Conservation (phyloP, 2,797 vertebrate species). For the Zalophus californianus region DNA sequence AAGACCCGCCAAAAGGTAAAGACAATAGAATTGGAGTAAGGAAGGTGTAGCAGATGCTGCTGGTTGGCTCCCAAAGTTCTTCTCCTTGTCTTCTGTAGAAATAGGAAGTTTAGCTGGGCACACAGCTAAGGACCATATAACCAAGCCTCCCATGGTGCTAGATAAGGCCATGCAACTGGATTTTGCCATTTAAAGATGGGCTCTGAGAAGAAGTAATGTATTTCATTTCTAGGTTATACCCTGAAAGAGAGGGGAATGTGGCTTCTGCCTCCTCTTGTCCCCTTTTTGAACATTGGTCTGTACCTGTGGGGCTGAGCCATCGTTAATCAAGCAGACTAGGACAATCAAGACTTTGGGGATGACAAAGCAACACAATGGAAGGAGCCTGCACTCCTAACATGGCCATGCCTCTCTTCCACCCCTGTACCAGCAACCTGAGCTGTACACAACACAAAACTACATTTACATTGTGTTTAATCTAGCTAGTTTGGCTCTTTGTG, state of each 20-base stretch:
- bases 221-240: not conserved
- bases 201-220: not conserved
- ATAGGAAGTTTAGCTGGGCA: not conserved
- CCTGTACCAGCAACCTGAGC: not conserved
- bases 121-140: not conserved
- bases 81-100: not conserved
- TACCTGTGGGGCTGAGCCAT: not conserved
- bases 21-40: not conserved
- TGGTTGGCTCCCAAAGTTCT: not conserved
- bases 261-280: not conserved
- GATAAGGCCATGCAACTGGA: not conserved
- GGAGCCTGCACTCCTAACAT: not conserved
- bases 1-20: not conserved
- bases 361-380: not conserved
- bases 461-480: not conserved
- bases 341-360: not conserved
- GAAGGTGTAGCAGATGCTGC: not conserved
- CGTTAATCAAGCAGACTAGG: not conserved
- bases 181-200: not conserved
- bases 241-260: not conserved
- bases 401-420: not conserved
- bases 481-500: not conserved
- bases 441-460: not conserved
- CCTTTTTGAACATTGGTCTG: not conserved
- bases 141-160: not conserved